Evolutionary conservation across 2,113 vertebrate genomes (phyloP).

Genomic region (Periophthalmus modestus): DNA sequence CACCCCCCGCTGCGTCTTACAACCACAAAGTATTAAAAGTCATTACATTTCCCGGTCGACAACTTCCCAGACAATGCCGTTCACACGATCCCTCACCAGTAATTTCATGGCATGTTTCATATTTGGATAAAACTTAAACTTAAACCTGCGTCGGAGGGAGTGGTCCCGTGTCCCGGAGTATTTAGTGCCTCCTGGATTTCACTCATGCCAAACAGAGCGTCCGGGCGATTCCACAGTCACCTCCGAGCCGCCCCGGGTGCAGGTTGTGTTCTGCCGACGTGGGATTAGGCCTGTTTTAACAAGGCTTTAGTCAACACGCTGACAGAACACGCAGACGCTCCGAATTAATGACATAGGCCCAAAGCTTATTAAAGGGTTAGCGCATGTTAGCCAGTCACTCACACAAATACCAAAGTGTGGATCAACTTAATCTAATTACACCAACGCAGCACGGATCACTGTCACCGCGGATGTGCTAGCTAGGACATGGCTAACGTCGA

Average conservation of each 20-base stretch:
- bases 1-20: not conserved
- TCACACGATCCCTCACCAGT: not conserved
- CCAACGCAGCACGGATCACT: constrained; percentile 43
- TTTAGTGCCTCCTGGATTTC: not conserved
- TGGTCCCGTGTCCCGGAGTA: not conserved
- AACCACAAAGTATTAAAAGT: constrained; percentile 1
- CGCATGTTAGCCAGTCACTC: constrained; percentile 50
- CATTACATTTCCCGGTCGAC: not conserved
- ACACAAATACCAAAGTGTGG: constrained; percentile 28
- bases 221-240: constrained; percentile 24
- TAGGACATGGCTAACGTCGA: not conserved
- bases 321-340: not conserved
- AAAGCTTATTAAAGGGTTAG: constrained; percentile 66
- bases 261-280: constrained; percentile 43
- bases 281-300: constrained; percentile 75
- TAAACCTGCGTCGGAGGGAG: constrained; percentile 8
- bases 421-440: constrained; percentile 76
- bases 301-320: constrained; percentile 55
- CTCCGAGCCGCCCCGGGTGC: constrained; percentile 22
- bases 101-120: not conserved
- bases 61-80: not conserved
- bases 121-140: not conserved
- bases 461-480: constrained; percentile 16
- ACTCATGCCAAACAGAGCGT: not conserved
- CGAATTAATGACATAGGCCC: constrained; percentile 62